Base-by-base conservation (phyloP, 2,797 vertebrate species). In the Helostoma temminkii region DNA sequence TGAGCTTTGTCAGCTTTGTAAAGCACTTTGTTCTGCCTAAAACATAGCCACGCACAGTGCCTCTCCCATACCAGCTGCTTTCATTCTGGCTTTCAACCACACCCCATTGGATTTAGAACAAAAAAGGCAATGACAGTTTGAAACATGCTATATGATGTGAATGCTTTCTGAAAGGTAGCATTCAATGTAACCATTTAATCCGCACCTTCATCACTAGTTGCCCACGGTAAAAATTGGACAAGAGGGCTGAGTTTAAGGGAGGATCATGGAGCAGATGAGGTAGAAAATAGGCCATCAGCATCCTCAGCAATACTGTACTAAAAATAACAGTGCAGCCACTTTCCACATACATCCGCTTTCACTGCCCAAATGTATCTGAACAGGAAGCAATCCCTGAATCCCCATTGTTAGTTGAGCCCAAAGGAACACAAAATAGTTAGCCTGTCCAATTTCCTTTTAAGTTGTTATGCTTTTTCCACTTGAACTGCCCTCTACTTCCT, bases 261-360 rank as follows among this genome's bases (percentile, higher is more conserved):
- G n/a, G 61, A 83, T 83, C 71, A 65, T 55, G 64, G 65, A 80
- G 54, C 60, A 78, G 58, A 48, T 43, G 11, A 80, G 41, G 34
- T 73, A 81, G 79, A 88, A 88, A 86, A 84, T 76, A 75, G 70
- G 76, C 73, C 83, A 80, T 78, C 59, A 55, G 61, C 76, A 70
- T 82, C 74, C 65, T 75, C 58, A 34, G 87, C 74, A 78, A 71
- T 63, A 36, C 63, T 36, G 66, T 46, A 47, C 84, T 81, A 86
- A 86, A 88, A 85, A 89, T 81, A 88, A 71, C 54, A 3, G 19
- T 49, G 74, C 26, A 46, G 66, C 66, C 21, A 50, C 74, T 84
- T 72, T 87, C 69, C 41, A 24, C 58, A 63, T 68, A 46, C 76
- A 79, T 83, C 88, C 74, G 80, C 69, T 77, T 83, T 84, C 66